Percentiles rank a stretch among this genome's conserved stretches.
phyloP scores from a whole-genome alignment of 2,888 invertebrate species.

The Brachyptera risi region DNA sequence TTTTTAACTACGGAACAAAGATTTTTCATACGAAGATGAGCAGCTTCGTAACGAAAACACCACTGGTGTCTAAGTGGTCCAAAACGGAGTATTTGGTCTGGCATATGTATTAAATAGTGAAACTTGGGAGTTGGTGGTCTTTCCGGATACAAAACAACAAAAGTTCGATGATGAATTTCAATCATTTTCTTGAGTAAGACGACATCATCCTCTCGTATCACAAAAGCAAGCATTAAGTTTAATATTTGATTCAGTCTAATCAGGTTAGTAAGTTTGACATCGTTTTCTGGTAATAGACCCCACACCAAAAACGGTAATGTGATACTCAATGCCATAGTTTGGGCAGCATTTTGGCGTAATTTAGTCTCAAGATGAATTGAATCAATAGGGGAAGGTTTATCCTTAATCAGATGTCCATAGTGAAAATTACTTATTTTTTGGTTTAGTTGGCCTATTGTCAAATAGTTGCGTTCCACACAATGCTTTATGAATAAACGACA shows the following conservation, averaged over 20 bases:
- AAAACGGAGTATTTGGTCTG: constrained; percentile 32
- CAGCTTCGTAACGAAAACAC: constrained; percentile 34
- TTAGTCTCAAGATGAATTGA: constrained; percentile 23
- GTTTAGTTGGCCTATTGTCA: constrained; percentile 35
- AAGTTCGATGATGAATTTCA: constrained; percentile 29
- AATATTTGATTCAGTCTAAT: constrained; percentile 33
- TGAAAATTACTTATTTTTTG: constrained; percentile 31
- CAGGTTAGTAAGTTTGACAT: constrained; percentile 26
- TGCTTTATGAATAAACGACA: constrained; percentile 25
- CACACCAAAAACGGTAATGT: constrained; percentile 35
- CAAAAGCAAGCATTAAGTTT: constrained; percentile 34
- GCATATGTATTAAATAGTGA: constrained; percentile 33
- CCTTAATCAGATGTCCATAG: constrained; percentile 33
- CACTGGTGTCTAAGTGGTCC: constrained; percentile 33
- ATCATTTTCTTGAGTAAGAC: constrained; percentile 34
- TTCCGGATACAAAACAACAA: constrained; percentile 32
- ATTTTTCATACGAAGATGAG: too few species aligned
- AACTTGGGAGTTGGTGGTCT: constrained; percentile 33
- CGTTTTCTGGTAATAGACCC: constrained; percentile 29
- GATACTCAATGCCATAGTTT: constrained; percentile 33
- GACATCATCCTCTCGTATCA: constrained; percentile 27
- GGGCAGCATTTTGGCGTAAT: constrained; percentile 35
- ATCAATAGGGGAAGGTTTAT: constrained; percentile 34
- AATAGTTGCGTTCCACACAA: constrained; percentile 15
- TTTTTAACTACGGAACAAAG: constrained; percentile 31